Conservation (phyloP, 2,888 invertebrate species). For the Zygogramma bicolorata region DNA sequence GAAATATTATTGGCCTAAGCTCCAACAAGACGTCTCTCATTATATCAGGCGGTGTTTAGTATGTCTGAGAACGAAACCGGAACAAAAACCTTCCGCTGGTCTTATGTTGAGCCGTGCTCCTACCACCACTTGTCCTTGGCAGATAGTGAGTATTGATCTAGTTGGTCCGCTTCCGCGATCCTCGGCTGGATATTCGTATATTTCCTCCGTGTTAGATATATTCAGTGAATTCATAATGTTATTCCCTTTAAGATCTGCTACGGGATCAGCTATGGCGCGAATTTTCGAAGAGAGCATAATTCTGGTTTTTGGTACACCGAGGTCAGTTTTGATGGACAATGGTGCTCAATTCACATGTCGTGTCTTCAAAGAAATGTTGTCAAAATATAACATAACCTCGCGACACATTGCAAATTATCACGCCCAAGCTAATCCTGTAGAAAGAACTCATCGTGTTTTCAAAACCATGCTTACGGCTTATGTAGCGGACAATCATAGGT, state of each 20-base stretch:
- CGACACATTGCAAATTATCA: conserved; percentile 31
- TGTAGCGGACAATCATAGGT: neutral
- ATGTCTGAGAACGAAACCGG: conserved; percentile 43
- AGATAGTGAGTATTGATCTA: too few relatives aligned
- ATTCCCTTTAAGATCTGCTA: conserved; percentile 39
- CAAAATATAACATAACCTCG: conserved; percentile 21
- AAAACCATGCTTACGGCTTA: conserved; percentile 25
- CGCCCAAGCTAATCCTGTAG: conserved; percentile 35
- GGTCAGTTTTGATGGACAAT: neutral
- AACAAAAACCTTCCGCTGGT: neutral
- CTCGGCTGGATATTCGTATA: conserved; percentile 30
- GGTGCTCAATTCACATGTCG: neutral
- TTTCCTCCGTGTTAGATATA: conserved; percentile 38
- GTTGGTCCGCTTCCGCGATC: too few relatives aligned
- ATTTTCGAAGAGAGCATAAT: neutral
- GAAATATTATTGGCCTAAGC: conserved; percentile 34
- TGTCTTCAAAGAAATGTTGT: neutral
- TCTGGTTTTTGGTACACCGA: conserved; percentile 1
- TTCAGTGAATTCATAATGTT: conserved; percentile 36
- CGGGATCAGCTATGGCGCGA: conserved; percentile 13
- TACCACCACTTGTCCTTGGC: too few relatives aligned
- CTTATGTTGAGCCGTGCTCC: too few relatives aligned
- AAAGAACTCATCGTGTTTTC: conserved; percentile 32
- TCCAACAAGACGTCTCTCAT: conserved; percentile 39
- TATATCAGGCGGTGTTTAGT: conserved; percentile 42